Percentiles rank a stretch among this genome's conserved stretches.
Conservation (phyloP, 1,140 invertebrate genomes). For the Ceratitis capitata region DNA sequence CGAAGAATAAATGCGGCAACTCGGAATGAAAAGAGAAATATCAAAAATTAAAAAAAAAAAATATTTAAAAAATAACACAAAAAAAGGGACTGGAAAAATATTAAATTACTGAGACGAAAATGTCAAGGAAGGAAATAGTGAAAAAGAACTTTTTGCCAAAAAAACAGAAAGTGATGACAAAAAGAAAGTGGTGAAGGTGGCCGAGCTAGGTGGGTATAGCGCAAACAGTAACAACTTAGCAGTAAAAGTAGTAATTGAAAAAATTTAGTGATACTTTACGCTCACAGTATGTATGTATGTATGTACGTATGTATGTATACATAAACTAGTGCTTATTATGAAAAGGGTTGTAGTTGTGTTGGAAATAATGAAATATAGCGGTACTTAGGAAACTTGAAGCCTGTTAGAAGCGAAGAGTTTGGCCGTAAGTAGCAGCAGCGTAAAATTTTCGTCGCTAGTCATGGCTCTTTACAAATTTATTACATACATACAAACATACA, state of each 20-base stretch:
- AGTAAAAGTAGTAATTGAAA: not conserved
- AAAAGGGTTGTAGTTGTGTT: not conserved
- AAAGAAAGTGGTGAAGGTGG: not conserved
- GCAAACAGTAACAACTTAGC: not conserved
- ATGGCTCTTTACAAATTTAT: not conserved
- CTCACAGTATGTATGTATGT: not conserved
- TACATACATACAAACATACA: not conserved
- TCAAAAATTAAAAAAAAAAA: not conserved
- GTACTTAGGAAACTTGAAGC: not conserved
- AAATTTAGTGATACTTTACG: not conserved
- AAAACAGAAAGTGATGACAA: not conserved
- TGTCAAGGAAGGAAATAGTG: not conserved
- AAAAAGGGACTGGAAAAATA: not conserved
- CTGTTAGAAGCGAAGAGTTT: not conserved
- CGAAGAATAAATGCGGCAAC: too few relatives aligned
- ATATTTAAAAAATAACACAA: not conserved
- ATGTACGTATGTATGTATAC: not conserved
- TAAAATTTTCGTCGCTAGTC: not conserved
- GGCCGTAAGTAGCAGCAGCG: not conserved
- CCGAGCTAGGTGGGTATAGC: not conserved
- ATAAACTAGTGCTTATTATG: not conserved
- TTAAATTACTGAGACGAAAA: not conserved
- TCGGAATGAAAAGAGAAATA: too few relatives aligned
- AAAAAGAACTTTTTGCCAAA: not conserved
- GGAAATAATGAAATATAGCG: conserved; percentile 10